phyloP scores from a whole-genome alignment of 2,797 vertebrate species.

The Melanotaenia pygmaea region DNA sequence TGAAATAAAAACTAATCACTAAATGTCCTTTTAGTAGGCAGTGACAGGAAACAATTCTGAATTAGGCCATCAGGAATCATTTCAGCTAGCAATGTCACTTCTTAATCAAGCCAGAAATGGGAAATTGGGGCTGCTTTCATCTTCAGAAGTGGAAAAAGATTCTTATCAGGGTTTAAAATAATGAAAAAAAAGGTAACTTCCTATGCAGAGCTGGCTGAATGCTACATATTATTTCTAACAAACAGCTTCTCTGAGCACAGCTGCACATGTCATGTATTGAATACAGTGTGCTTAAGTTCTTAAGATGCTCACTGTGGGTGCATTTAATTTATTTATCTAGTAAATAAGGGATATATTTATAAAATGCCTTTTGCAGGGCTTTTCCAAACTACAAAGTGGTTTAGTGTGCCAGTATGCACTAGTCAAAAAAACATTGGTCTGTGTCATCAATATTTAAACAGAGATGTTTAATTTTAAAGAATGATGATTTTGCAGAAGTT shows the following conservation, averaged over 20 bases:
- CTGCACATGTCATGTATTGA: not conserved
- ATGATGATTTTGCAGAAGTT: conserved; percentile 9
- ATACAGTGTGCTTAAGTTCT: not conserved
- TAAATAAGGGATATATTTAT: not conserved
- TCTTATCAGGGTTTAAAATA: not conserved
- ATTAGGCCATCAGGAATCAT: not conserved
- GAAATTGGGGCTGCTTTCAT: not conserved
- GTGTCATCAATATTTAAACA: not conserved
- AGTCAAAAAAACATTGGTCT: not conserved
- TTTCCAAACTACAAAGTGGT: not conserved
- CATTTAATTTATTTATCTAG: not conserved
- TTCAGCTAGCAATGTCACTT: not conserved
- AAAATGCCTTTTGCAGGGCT: not conserved
- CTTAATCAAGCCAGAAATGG: not conserved
- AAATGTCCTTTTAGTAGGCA: not conserved
- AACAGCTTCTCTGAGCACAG: not conserved
- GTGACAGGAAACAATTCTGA: not conserved
- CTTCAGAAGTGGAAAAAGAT: too few species aligned
- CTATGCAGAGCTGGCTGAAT: not conserved
- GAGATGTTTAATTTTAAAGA: conserved; percentile 12
- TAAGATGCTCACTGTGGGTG: not conserved
- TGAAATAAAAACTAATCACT: not conserved
- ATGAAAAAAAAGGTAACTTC: not conserved
- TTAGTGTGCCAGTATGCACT: not conserved
- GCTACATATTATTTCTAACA: not conserved